Conservation (phyloP, 1,140 invertebrate species). For the Zaprionus nigranus region DNA sequence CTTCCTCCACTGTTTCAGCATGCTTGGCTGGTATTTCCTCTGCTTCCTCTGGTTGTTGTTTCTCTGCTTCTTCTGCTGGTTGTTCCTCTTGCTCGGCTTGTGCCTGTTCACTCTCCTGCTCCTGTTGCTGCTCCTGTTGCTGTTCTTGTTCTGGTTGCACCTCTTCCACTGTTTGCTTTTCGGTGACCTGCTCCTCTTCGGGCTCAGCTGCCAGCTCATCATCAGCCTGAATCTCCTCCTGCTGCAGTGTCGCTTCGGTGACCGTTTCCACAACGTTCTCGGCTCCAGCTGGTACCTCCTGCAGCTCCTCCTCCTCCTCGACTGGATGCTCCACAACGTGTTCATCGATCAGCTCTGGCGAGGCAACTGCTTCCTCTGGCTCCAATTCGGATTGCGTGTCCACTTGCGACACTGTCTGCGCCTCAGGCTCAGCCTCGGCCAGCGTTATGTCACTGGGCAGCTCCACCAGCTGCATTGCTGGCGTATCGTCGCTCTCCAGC, state of each 20-base stretch:
- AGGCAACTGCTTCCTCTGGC: conserved; percentile 12
- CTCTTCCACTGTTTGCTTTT: conserved; percentile 5
- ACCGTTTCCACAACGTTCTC: conserved; percentile 42
- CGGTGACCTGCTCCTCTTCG: neutral
- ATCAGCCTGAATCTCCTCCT: conserved; percentile 26
- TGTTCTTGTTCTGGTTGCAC: neutral
- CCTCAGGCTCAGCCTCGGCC: conserved; percentile 36
- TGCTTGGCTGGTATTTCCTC: neutral
- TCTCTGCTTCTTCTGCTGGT: neutral
- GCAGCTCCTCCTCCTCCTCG: neutral
- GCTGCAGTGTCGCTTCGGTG: conserved; percentile 41
- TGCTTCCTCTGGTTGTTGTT: neutral
- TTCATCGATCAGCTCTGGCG: conserved; percentile 58
- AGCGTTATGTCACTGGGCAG: conserved; percentile 61
- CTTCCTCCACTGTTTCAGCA: neutral
- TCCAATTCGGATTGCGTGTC: conserved; percentile 10
- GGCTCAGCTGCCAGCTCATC: neutral
- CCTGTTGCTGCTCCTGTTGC: neutral
- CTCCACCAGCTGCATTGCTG: conserved; percentile 67
- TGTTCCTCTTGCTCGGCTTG: conserved; percentile 3
- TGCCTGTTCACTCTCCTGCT: neutral
- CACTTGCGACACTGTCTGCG: conserved; percentile 14
- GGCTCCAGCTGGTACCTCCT: neutral
- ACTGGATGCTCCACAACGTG: conserved; percentile 59
- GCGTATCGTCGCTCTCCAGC: conserved; percentile 75